Evolutionary conservation across 2,888 invertebrate genomes (phyloP), one percentile per base, ranked within the genome.

Genomic region (Sacculina carcini): DNA sequence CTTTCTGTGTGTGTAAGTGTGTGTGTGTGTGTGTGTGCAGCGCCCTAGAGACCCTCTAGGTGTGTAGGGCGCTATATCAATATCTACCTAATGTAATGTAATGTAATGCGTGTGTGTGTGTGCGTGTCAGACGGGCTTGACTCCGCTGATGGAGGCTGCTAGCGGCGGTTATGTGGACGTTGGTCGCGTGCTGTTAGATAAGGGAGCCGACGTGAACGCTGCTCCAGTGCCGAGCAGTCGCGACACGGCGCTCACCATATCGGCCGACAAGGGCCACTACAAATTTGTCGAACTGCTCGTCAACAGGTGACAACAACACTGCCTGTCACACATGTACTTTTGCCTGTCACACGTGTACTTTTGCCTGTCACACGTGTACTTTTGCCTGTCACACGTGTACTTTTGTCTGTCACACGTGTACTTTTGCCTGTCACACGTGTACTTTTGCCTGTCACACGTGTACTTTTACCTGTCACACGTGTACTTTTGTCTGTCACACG

Each of bases 161-260:
- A 92, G 90, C 62, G 96, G 96, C 52, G 98, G 98, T 52, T 98
- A 96, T 68, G 92, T 94, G 51, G 96, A 98, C 63, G 98, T 98
- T 38, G 98, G 96, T 5, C 73, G 86, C 52, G 90, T 98, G 50
- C 71, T 98, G 53, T 71, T 98, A 39, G 89, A 92, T 63, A 89
- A 90, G 68, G 87, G 87, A 3, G 98, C 98, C 3, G 98, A 98
- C 68, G 94, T 96, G 0, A 98, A 98, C 70, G 94, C 96, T 32
- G 82, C 92, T 19, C 96, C 96, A 28, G 96, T 98, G 56, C 96
- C 96, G 19, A 89, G 92, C 19, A 92, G 92, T 4, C 72, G 94
- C 50, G 98, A 98, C 69, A 98, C 98, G 6, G 96, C 98, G 23
- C 75, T 98, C 49, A 98, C 98, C 55, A 98, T 98, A 61, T 96